Conservation (phyloP, 1,140 invertebrate genomes). For the Chionoecetes opilio region DNA sequence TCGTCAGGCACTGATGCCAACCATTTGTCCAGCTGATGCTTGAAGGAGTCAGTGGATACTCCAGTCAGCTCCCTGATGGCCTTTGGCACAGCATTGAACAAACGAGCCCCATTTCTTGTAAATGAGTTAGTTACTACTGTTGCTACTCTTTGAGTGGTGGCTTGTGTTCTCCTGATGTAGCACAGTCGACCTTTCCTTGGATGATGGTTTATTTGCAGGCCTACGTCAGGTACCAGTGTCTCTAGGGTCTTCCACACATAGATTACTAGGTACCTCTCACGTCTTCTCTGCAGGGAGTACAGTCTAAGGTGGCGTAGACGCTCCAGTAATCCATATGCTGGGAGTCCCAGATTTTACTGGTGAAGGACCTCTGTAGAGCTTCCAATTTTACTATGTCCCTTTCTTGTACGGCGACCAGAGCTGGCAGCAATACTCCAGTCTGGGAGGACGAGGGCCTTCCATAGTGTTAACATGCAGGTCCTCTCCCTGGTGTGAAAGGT, state of each 20-base stretch:
- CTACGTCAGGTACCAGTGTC: not conserved
- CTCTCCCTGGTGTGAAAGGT: constrained; percentile 13
- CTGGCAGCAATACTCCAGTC: not conserved
- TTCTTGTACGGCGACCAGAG: not conserved
- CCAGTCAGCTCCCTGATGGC: too few relatives aligned
- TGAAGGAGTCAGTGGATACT: too few relatives aligned
- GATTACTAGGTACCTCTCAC: not conserved
- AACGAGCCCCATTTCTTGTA: too few relatives aligned
- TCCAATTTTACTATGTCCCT: not conserved
- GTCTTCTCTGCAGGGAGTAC: constrained; percentile 25
- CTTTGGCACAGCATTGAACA: too few relatives aligned
- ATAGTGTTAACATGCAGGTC: constrained; percentile 1
- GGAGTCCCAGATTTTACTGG: not conserved
- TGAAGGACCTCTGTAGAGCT: constrained; percentile 14
- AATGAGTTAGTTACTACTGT: too few relatives aligned
- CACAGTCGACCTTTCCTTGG: constrained; percentile 31
- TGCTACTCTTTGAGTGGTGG: constrained; percentile 43
- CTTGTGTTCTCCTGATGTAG: constrained; percentile 31
- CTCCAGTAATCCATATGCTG: constrained; percentile 51
- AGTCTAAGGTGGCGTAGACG: not conserved
- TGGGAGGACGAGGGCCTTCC: not conserved
- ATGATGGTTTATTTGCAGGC: not conserved
- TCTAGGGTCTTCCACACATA: constrained; percentile 40
- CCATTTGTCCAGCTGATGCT: too few relatives aligned
- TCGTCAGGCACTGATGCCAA: too few relatives aligned